These are phyloP conservation scores for Eupithecia pulchellata DNA, from an alignment of 2,888 invertebrate genomes.

Conservation along the genomic window DNA sequence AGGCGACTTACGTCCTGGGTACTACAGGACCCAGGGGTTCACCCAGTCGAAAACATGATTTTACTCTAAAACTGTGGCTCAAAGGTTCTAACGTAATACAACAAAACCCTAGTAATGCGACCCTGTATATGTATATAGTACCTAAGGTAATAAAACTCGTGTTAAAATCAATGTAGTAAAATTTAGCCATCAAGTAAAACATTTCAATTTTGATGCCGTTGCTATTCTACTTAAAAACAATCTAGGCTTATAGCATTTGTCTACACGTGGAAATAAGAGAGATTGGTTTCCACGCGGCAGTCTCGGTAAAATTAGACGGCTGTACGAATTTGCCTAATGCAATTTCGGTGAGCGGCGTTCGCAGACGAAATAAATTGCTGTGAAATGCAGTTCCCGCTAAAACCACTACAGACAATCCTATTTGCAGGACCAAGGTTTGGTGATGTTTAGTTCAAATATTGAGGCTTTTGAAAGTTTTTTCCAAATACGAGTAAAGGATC, in stretches of 20 bases:
- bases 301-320: slow-evolving; percentile 48
- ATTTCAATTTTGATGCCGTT: not conserved
- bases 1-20: too few species aligned
- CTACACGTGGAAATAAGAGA: slow-evolving; percentile 4
- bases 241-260: not conserved
- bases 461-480: not conserved
- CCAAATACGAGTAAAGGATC: not conserved
- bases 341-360: slow-evolving; percentile 58
- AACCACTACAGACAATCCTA: slow-evolving; percentile 15
- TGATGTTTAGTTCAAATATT: not conserved
- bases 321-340: slow-evolving; percentile 63
- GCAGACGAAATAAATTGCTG: slow-evolving; percentile 66
- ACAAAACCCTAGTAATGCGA: too few species aligned
- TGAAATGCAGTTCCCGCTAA: slow-evolving; percentile 52
- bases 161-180: too few species aligned
- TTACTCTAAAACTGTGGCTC: too few species aligned
- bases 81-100: too few species aligned
- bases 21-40: too few species aligned
- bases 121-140: too few species aligned
- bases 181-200: not conserved
- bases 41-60: too few species aligned
- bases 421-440: slow-evolving; percentile 3
- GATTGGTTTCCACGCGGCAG: slow-evolving; percentile 15
- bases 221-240: not conserved
- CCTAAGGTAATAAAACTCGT: too few species aligned